Percentiles rank a stretch among this genome's conserved stretches.
Evolutionary conservation across 2,888 invertebrate genomes (phyloP).

Genomic region (Pandemis heparana): DNA sequence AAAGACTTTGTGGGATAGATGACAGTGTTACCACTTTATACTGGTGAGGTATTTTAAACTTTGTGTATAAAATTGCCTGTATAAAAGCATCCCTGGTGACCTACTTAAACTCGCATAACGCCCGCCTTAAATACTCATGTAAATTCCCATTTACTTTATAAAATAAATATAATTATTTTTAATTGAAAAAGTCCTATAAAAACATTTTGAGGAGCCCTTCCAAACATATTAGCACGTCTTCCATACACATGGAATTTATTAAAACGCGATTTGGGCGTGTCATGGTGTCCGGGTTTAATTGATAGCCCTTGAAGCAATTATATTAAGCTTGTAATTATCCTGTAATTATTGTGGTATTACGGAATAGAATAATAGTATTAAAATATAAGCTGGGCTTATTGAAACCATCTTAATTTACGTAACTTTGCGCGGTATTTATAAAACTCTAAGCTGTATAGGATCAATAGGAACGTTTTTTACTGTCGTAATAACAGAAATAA

Average conservation of each 20-base stretch:
- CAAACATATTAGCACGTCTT: conserved; percentile 20
- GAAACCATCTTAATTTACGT: background rate
- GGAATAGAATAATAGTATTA: background rate
- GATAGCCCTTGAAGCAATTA: conserved; percentile 36
- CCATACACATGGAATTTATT: conserved; percentile 16
- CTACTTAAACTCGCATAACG: too few relatives aligned
- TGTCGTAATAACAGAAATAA: too few relatives aligned
- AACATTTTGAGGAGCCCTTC: background rate
- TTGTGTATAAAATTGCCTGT: too few relatives aligned
- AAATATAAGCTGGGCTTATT: background rate
- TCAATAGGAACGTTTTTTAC: too few relatives aligned
- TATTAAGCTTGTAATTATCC: conserved; percentile 33
- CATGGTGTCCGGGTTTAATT: conserved; percentile 29
- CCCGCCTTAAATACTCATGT: background rate
- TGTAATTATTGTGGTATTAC: conserved; percentile 25
- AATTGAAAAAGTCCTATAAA: conserved; percentile 9
- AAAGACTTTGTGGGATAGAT: too few relatives aligned
- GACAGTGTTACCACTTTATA: too few relatives aligned
- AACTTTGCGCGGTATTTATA: background rate
- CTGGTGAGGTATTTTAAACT: too few relatives aligned
- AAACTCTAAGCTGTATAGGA: background rate
- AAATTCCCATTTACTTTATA: background rate
- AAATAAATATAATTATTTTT: background rate
- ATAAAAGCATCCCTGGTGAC: too few relatives aligned
- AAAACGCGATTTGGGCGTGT: conserved; percentile 8